Conservation (phyloP, 2,113 vertebrate species). For the Hemicordylus capensis region DNA sequence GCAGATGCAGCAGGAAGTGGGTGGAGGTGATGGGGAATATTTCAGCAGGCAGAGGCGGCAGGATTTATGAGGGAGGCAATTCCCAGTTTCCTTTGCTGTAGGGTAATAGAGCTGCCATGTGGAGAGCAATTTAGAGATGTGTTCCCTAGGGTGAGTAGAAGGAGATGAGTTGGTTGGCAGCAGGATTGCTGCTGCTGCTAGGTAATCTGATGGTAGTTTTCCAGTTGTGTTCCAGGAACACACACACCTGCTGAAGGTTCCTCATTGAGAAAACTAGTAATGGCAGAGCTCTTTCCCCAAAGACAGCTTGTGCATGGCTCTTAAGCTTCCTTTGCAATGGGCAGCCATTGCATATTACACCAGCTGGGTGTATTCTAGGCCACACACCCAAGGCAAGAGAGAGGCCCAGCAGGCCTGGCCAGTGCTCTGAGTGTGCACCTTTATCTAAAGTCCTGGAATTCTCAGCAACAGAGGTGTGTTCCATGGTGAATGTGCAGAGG, state of each 20-base stretch:
- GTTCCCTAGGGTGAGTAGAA: not conserved
- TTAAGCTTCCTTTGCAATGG: not conserved
- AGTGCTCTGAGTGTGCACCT: not conserved
- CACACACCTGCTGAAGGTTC: not conserved
- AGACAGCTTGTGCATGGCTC: not conserved
- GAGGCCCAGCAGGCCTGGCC: not conserved
- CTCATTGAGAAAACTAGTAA: not conserved
- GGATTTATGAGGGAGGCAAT: constrained; percentile 21
- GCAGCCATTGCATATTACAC: no score
- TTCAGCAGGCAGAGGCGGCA: not conserved
- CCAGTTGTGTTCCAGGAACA: no score
- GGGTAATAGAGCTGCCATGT: not conserved
- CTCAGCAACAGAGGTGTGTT: not conserved
- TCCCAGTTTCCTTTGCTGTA: not conserved
- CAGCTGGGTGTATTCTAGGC: not conserved
- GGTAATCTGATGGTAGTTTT: not conserved
- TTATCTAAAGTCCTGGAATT: not conserved
- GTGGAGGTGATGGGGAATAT: not conserved
- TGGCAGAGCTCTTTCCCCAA: not conserved
- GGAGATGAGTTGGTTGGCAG: not conserved
- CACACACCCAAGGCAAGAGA: not conserved
- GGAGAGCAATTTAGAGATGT: not conserved
- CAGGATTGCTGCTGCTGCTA: not conserved
- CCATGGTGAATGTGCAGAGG: no score
- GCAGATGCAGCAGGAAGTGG: constrained; percentile 11